Percentiles rank a stretch among this genome's conserved stretches.
Conservation (phyloP, 2,797 vertebrate species). For the Gymnothorax reevesii region DNA sequence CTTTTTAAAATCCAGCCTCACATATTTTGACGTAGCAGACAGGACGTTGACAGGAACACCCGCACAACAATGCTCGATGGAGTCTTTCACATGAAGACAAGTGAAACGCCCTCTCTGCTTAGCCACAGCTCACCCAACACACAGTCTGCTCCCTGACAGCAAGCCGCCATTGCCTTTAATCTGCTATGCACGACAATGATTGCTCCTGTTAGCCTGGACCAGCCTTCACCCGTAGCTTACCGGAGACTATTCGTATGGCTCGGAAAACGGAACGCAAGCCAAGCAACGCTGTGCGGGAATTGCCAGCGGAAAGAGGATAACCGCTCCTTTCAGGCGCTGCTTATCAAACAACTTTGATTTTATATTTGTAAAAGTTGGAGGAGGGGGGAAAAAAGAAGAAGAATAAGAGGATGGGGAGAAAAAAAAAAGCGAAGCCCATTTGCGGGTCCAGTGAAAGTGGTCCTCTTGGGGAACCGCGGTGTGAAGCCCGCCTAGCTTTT, state of each 20-base stretch:
- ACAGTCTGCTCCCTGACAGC: conserved; percentile 1
- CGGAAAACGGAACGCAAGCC: not conserved
- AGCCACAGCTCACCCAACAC: not conserved
- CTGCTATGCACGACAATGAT: conserved; percentile 7
- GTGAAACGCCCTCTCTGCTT: not conserved
- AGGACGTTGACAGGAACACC: not conserved
- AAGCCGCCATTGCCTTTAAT: conserved; percentile 16
- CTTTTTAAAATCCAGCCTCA: not conserved
- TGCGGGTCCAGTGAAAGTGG: not conserved
- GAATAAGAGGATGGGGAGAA: not conserved
- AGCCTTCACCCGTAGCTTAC: not conserved
- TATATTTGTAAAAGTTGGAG: not conserved
- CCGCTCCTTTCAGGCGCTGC: not conserved
- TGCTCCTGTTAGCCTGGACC: not conserved
- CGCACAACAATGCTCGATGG: not conserved
- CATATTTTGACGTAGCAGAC: not conserved
- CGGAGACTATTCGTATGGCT: not conserved
- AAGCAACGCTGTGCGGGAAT: not conserved
- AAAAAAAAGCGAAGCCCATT: not conserved
- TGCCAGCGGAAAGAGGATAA: not conserved
- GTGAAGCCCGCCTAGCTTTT: conserved; percentile 1
- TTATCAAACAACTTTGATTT: conserved; percentile 13
- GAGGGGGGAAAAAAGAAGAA: not conserved
- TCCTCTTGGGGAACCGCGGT: not conserved
- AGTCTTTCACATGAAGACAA: not conserved